Base-by-base conservation (phyloP, 1,140 invertebrate species). In the Tetragnatha versicolor region DNA sequence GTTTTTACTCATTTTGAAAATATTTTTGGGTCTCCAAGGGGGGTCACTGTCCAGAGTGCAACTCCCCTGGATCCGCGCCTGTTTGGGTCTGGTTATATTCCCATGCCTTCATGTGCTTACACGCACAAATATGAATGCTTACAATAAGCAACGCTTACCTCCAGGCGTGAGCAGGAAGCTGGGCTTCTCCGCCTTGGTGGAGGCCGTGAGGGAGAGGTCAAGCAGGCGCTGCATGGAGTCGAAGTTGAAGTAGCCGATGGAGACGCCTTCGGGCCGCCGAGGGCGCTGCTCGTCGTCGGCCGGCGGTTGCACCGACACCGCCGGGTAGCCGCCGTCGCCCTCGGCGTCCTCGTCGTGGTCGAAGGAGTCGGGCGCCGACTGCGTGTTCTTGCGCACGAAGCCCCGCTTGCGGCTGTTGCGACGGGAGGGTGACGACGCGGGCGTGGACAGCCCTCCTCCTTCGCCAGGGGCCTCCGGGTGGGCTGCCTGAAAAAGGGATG, bases 311-410 rank as follows among this genome's bases (percentile, higher is more conserved):
- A n/a, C n/a, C 12, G 61, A 42, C 20, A 65, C 42, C 2, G 58
- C 70, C 47, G 80, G 27, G 81, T 63, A 35, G 80, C 72, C 9
- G 79, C 82, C 9, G 37, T 69, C 22, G 27, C 25, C 17, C 35
- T 17, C 2, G 22, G 29, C 14, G 9, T 58, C 76, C 14, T 79
- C 76, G 29, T 79, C 76, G 20, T 79, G 68, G 39, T 87, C 86
- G 47, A 87, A 86, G 20, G 86, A 87, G 78, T 87, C 86, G 3
- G 87, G 87, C 0, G 87, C 87, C 6, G 87, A 88, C 60, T 86
- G 86, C 25, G 87, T 87, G 63, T 87, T 85, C 70, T 88, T 87
- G 29, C 85, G 79, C n/a, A 85, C 79, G 72, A 87, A 86, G 68
- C 85, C 35, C 0, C 79, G 60, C 27, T 77, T 81, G 25, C 68